Evolutionary conservation across 2,113 vertebrate genomes (phyloP).

Genomic region (Sylvilagus bachmani): DNA sequence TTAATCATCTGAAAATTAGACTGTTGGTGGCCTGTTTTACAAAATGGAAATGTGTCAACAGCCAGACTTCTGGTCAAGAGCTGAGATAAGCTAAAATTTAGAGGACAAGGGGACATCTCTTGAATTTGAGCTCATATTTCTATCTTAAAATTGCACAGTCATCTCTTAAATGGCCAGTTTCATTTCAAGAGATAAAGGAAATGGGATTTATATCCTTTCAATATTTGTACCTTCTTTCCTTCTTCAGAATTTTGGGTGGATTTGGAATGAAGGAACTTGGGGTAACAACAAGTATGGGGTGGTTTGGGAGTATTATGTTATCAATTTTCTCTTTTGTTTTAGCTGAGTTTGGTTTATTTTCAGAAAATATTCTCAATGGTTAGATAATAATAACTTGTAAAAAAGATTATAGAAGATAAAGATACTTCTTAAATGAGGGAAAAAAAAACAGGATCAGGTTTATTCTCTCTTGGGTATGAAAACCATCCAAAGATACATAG

Average conservation of each 20-base stretch:
- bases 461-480: background rate
- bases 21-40: background rate
- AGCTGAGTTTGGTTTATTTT: background rate
- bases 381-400: background rate
- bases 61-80: background rate
- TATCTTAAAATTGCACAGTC: background rate
- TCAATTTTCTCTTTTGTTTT: background rate
- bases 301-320: background rate
- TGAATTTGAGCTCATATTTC: background rate
- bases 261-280: conserved; percentile 1
- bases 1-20: background rate
- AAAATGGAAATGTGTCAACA: background rate
- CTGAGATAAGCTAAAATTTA: background rate
- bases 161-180: background rate
- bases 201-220: background rate
- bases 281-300: background rate
- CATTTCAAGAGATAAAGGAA: background rate
- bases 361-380: background rate
- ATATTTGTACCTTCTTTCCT: background rate
- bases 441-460: background rate
- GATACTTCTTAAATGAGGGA: background rate
- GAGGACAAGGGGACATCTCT: background rate
- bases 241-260: background rate
- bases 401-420: background rate
- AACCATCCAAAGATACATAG: background rate